Conservation (phyloP, 2,888 invertebrate species). For the Caenorhabditis sp. region DNA sequence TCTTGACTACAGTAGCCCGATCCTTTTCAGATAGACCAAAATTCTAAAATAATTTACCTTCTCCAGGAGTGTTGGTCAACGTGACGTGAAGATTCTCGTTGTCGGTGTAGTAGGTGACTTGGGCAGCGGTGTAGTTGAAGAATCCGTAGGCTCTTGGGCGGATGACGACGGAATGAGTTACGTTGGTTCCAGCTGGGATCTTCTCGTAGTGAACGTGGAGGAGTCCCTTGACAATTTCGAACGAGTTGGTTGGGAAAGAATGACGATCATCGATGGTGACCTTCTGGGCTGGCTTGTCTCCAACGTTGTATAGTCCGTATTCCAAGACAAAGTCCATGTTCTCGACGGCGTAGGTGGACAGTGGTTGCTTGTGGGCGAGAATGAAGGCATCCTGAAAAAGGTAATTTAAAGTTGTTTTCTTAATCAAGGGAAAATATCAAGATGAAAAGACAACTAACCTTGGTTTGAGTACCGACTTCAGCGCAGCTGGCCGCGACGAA, state of each 20-base stretch:
- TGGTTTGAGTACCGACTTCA: constrained; percentile 53
- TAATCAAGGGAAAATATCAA: not conserved
- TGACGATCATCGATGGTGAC: constrained; percentile 91
- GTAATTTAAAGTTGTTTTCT: not conserved
- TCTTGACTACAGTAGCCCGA: too few relatives aligned
- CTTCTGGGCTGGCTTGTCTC: constrained; percentile 85
- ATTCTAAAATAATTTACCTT: constrained; percentile 87
- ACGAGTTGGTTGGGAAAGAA: constrained; percentile 94
- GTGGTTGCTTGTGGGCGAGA: constrained; percentile 93
- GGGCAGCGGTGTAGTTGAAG: constrained; percentile 96
- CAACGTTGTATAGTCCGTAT: constrained; percentile 95
- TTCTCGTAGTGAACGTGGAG: constrained; percentile 87
- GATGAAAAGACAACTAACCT: constrained; percentile 21
- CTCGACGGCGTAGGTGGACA: constrained; percentile 97
- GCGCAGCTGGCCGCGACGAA: constrained; percentile 28
- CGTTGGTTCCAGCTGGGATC: constrained; percentile 93
- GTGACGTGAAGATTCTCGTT: constrained; percentile 87
- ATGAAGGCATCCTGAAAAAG: constrained; percentile 87
- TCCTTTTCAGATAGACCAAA: too few relatives aligned
- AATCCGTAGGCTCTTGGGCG: constrained; percentile 93
- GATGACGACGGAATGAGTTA: constrained; percentile 92
- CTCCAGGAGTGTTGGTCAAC: constrained; percentile 93
- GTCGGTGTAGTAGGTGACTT: constrained; percentile 89
- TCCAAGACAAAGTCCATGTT: constrained; percentile 96
- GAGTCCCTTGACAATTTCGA: constrained; percentile 88